Evolutionary conservation across 2,113 vertebrate genomes (phyloP), one percentile per base, ranked within the genome.

Genomic region (Rostratula benghalensis): DNA sequence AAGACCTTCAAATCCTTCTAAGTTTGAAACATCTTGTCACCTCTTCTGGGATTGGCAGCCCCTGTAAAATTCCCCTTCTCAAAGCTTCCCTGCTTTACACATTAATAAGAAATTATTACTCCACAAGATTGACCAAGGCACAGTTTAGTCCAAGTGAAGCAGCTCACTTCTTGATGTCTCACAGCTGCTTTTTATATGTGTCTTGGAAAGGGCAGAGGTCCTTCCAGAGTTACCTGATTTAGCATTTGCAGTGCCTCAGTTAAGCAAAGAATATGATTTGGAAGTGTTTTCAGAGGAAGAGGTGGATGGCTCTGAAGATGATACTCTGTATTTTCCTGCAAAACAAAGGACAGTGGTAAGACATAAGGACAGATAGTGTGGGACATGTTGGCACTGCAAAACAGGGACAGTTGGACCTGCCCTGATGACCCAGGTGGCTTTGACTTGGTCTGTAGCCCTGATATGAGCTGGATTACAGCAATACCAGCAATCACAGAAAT

Each of bases 271-370:
- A 68, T 98, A 98, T 39, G 97, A 83, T 80, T 97, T 98, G 45
- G 98, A 98, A 74, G 97, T 98, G 57, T 97, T 97, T 94, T 98
- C 98, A 86, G 95, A 27, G 24, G 97, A 98, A 25, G 97, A 97
- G 51, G 46, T 98, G 93, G 98, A 97, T 48, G 97, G 94, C 78
- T 98, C 98, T 19, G 97, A 97, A 54, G 97, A 97, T 65, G 98
- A 98, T 23, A 98, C 95, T 53, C 95, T 96, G 82, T 98, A 98
- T 19, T 98, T 98, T 79, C 98, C 98, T 98, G 88, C 19, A 94
- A 97, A 92, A 82, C 37, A 97, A 88, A 95, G 24, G 23, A 76
- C 35, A 56, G 33, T 4, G 9, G 25, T 91, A 31, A 82, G 46
- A 54, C 9, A 11, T 41, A n/a, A 65, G 37, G 13, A 70, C 45